Percentiles rank a stretch among this genome's conserved stretches.
Evolutionary conservation across 2,113 vertebrate species (phyloP).

Genomic region (Nannospalax galili): DNA sequence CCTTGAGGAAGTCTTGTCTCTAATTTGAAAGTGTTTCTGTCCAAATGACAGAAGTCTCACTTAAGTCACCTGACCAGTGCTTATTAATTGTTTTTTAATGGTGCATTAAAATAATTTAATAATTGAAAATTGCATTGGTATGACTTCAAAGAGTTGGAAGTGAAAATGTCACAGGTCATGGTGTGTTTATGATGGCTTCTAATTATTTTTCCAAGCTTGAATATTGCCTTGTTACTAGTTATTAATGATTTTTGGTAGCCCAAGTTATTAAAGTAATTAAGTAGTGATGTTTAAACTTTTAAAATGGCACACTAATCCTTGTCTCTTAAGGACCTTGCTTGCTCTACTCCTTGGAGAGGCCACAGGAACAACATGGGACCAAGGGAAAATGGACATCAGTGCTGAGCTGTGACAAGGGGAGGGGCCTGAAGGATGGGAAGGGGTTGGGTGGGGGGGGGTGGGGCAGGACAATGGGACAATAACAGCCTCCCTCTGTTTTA

Average conservation of each 20-base stretch:
- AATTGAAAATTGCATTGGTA: constrained; percentile 6
- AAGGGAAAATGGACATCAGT: not conserved
- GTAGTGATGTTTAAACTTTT: constrained; percentile 22
- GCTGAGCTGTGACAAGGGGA: not conserved
- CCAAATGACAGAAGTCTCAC: constrained; percentile 42
- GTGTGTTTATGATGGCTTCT: constrained; percentile 32
- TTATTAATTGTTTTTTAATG: constrained; percentile 44
- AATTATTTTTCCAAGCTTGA: constrained; percentile 23
- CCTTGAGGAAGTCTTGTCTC: constrained; percentile 30
- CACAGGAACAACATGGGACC: not conserved
- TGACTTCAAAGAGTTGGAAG: constrained; percentile 36
- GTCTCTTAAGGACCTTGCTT: constrained; percentile 42
- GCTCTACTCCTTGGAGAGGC: not conserved
- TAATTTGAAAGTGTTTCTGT: constrained; percentile 31
- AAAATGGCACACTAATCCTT: constrained; percentile 6
- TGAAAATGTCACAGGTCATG: constrained; percentile 38
- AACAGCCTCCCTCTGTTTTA: not conserved
- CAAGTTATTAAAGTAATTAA: constrained; percentile 59
- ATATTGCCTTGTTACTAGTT: constrained; percentile 25
- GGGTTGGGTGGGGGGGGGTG: too few species aligned
- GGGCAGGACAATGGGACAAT: not conserved
- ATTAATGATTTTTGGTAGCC: not conserved
- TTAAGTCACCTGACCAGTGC: constrained; percentile 44
- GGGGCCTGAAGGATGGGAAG: not conserved
- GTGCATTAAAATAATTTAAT: constrained; percentile 23